Evolutionary conservation across 2,888 invertebrate genomes (phyloP).

Genomic region (Calameuta idolon): DNA sequence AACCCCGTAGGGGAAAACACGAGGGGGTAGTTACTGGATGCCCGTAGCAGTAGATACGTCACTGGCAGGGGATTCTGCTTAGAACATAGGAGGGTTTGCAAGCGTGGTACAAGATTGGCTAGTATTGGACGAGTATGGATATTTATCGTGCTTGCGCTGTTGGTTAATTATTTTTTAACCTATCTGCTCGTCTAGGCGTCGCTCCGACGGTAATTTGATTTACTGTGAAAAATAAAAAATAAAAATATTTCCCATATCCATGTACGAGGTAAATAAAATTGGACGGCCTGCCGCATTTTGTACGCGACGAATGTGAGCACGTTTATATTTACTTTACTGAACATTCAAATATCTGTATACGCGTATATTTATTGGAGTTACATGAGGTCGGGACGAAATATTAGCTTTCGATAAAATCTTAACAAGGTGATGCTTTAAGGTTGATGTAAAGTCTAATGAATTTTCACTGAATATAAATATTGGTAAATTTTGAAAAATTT

Average conservation of each 20-base stretch:
- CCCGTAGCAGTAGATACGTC: background rate
- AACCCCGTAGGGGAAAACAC: background rate
- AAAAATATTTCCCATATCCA: background rate
- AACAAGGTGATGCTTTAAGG: no score
- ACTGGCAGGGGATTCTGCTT: background rate
- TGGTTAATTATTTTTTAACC: background rate
- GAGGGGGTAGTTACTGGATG: background rate
- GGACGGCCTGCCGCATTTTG: background rate
- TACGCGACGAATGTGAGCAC: background rate
- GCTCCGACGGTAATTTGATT: background rate
- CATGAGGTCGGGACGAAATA: no score
- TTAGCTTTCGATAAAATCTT: no score
- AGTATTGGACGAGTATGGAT: background rate
- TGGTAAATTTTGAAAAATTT: no score
- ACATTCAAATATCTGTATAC: background rate
- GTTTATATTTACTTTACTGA: background rate
- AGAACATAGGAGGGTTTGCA: background rate
- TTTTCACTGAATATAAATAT: no score
- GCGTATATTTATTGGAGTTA: no score
- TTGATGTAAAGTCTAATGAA: no score
- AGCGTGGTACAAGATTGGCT: background rate
- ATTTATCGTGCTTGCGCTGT: background rate
- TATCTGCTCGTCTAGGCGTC: background rate
- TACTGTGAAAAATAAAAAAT: background rate
- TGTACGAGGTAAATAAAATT: background rate